Percentiles rank a stretch among this genome's conserved stretches.
Conservation (phyloP, 2,113 vertebrate genomes). For the Anhinga anhinga region DNA sequence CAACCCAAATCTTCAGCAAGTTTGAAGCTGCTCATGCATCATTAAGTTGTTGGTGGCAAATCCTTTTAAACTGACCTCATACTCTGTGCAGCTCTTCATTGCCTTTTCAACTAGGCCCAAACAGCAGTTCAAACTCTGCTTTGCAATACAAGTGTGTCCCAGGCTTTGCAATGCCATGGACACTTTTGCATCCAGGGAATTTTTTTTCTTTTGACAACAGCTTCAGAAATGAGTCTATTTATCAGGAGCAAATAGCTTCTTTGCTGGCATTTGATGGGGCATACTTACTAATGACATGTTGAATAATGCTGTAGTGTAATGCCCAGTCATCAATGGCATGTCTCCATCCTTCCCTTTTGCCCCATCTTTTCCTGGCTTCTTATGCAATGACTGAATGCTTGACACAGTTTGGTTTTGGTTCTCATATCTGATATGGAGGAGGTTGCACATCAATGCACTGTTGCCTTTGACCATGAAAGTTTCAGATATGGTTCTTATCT, state of each 20-base stretch:
- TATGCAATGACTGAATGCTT: background rate
- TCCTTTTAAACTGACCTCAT: background rate
- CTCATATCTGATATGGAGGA: background rate
- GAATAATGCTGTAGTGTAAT: background rate
- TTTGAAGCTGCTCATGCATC: background rate
- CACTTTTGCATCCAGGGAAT: background rate
- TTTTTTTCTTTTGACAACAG: background rate
- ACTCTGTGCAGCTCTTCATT: background rate
- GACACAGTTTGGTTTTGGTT: background rate
- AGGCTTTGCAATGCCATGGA: background rate
- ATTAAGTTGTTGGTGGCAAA: background rate
- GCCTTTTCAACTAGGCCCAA: background rate
- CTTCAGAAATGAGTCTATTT: background rate
- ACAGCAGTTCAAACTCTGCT: background rate
- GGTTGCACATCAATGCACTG: background rate
- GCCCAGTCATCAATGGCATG: background rate
- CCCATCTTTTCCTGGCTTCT: background rate
- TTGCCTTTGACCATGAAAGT: background rate
- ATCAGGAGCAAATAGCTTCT: slow-evolving; percentile 25
- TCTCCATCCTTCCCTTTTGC: background rate
- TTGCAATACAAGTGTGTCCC: background rate
- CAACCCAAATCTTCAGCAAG: background rate
- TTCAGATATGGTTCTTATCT: background rate
- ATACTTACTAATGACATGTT: background rate
- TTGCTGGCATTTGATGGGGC: background rate